These are phyloP conservation scores for Chaetops frenatus DNA, from an alignment of 2,113 vertebrate genomes.

Conservation along the genomic window DNA sequence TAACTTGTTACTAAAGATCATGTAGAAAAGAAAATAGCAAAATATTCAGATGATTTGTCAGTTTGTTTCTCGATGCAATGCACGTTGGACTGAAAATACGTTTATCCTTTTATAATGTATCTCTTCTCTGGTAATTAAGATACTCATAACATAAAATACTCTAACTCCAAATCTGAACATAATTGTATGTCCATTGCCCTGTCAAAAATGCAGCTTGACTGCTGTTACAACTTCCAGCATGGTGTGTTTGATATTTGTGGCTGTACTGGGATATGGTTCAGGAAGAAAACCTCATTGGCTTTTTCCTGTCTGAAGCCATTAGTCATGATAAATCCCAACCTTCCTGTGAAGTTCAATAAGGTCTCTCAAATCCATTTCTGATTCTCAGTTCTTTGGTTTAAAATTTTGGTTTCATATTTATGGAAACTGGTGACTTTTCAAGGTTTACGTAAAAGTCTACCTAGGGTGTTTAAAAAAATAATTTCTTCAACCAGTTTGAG, in stretches of 20 bases:
- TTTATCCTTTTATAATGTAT: slow-evolving; percentile 65
- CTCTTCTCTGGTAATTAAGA: slow-evolving; percentile 67
- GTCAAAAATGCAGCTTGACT: slow-evolving; percentile 35
- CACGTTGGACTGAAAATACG: slow-evolving; percentile 69
- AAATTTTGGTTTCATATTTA: slow-evolving; percentile 33
- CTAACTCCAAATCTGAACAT: slow-evolving; percentile 56
- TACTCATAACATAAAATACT: slow-evolving; percentile 58
- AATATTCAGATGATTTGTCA: slow-evolving; percentile 57
- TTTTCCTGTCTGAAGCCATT: slow-evolving; percentile 59
- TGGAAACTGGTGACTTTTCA: slow-evolving; percentile 8
- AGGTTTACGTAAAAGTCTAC: slow-evolving; percentile 54
- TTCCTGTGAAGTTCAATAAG: slow-evolving; percentile 64
- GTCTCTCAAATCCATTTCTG: slow-evolving; percentile 38
- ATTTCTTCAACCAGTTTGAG: slow-evolving; percentile 61
- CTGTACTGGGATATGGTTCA: slow-evolving; percentile 53
- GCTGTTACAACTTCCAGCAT: slow-evolving; percentile 63
- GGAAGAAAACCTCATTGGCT: slow-evolving; percentile 41
- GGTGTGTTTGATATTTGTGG: slow-evolving; percentile 64
- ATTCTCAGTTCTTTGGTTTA: slow-evolving; percentile 39
- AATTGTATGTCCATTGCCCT: slow-evolving; percentile 55
- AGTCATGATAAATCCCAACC: slow-evolving; percentile 59
- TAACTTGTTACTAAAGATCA: slow-evolving; percentile 63
- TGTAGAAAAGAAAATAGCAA: slow-evolving; percentile 58
- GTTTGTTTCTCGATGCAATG: slow-evolving; percentile 66
- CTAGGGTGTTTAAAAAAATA: slow-evolving; percentile 33